phyloP scores from a whole-genome alignment of 2,113 vertebrate species.

The Eulacestoma nigropectus region DNA sequence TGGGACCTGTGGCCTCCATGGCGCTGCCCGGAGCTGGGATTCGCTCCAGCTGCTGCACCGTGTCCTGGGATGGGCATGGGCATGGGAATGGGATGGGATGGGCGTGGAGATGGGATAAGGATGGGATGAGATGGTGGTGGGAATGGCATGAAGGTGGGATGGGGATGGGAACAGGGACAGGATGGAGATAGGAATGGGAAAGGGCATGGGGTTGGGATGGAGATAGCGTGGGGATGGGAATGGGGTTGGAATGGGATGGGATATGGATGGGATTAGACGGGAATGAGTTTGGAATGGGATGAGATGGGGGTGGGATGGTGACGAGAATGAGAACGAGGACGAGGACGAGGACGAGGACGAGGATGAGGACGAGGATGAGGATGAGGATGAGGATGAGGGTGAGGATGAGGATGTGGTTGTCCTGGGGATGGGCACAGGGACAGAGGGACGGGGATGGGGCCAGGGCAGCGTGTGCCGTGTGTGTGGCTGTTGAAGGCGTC shows the following conservation, averaged over 20 bases:
- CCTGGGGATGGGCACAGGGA: not conserved
- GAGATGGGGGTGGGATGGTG: too few species aligned
- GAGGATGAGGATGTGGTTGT: not conserved
- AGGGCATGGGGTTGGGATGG: not conserved
- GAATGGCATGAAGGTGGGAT: too few species aligned
- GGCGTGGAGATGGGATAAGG: not conserved
- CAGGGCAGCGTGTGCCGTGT: constrained; percentile 46
- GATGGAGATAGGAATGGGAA: too few species aligned
- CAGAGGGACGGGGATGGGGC: not conserved
- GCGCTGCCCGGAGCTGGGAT: not conserved
- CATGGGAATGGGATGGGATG: too few species aligned
- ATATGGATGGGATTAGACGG: not conserved
- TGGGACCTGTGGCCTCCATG: not conserved
- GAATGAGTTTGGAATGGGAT: too few species aligned
- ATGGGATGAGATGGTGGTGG: too few species aligned
- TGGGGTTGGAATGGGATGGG: not conserved
- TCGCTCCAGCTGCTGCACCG: not conserved
- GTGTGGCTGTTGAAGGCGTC: constrained; percentile 66
- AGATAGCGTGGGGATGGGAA: not conserved
- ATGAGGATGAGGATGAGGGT: not conserved
- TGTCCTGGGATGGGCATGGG: not conserved
- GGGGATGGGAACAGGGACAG: not conserved
- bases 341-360: not conserved
- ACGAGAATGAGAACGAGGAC: too few species aligned
- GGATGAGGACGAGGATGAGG: not conserved